A percentile compares a stretch with the other conserved stretches of the same genome.
phyloP scores from a whole-genome alignment of 2,797 vertebrate genomes.

The Petrocephalus sullivani region DNA sequence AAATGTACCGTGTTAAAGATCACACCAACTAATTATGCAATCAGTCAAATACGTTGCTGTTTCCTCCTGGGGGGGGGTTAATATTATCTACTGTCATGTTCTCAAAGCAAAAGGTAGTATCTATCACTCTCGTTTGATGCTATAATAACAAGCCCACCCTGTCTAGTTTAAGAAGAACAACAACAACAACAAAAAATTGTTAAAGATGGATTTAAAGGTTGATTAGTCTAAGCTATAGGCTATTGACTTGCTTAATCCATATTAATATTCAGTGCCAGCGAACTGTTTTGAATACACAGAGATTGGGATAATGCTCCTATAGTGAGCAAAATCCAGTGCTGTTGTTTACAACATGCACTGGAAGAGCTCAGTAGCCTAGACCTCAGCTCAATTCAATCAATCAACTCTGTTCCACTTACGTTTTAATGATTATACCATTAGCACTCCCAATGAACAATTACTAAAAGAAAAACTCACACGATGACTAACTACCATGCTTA shows the following conservation, averaged over 20 bases:
- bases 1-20: constrained; percentile 17
- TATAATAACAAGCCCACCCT: not conserved
- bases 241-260: constrained; percentile 21
- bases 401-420: not conserved
- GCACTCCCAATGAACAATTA: not conserved
- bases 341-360: not conserved
- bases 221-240: constrained; percentile 23
- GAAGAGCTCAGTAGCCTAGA: not conserved
- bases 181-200: not conserved
- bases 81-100: not conserved
- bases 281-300: not conserved
- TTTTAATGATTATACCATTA: not conserved
- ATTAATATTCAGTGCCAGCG: constrained; percentile 18
- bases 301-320: not conserved
- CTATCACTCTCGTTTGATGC: not conserved
- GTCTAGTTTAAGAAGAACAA: not conserved
- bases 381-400: not conserved
- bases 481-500: not conserved
- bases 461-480: not conserved
- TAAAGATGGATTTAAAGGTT: constrained; percentile 29
- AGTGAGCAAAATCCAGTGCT: not conserved
- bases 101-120: not conserved
- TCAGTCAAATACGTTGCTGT: constrained; percentile 17
- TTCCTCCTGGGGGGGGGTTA: not conserved
- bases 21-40: constrained; percentile 30